Evolutionary conservation across 2,797 vertebrate genomes (phyloP).

Genomic region (Coranthus polyacanthus): DNA sequence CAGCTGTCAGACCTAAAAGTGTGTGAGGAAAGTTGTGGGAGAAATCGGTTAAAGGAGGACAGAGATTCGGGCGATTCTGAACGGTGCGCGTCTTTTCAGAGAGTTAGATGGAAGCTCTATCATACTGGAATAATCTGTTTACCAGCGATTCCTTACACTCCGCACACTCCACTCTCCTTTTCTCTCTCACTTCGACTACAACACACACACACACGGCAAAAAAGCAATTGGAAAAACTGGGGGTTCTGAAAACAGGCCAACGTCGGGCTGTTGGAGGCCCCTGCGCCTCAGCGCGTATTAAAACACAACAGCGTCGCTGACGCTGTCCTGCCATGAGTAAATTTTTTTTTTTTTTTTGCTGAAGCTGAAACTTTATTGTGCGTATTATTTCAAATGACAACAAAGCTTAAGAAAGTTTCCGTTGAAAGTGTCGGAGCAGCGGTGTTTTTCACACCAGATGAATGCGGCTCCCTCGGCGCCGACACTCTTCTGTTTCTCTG

Average conservation of each 20-base stretch:
- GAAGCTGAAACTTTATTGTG: conserved; percentile 64
- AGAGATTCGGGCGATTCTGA: conserved; percentile 4
- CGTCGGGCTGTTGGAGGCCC: conserved; percentile 36
- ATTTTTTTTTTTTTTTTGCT: neutral
- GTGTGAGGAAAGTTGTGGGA: conserved; percentile 28
- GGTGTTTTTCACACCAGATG: conserved; percentile 64
- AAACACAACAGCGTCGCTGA: conserved; percentile 46
- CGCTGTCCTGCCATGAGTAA: conserved; percentile 35
- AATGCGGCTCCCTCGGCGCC: conserved; percentile 55
- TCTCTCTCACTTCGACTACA: conserved; percentile 15
- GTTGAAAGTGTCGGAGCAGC: conserved; percentile 39
- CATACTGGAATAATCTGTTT: conserved; percentile 67
- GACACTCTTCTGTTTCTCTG: conserved; percentile 55
- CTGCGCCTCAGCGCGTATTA: conserved; percentile 36
- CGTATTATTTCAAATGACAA: conserved; percentile 61
- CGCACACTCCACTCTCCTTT: conserved; percentile 34
- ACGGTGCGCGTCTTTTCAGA: conserved; percentile 20
- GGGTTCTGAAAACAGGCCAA: conserved; percentile 62
- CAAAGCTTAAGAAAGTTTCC: conserved; percentile 50
- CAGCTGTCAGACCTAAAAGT: conserved; percentile 34
- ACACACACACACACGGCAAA: conserved; percentile 39
- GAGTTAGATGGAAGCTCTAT: conserved; percentile 28
- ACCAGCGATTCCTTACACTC: conserved; percentile 64
- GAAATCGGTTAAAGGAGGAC: conserved; percentile 41
- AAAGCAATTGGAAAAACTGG: conserved; percentile 56